These are phyloP conservation scores for Perccottus glenii DNA, from an alignment of 2,113 vertebrate genomes.

Conservation along the genomic window DNA sequence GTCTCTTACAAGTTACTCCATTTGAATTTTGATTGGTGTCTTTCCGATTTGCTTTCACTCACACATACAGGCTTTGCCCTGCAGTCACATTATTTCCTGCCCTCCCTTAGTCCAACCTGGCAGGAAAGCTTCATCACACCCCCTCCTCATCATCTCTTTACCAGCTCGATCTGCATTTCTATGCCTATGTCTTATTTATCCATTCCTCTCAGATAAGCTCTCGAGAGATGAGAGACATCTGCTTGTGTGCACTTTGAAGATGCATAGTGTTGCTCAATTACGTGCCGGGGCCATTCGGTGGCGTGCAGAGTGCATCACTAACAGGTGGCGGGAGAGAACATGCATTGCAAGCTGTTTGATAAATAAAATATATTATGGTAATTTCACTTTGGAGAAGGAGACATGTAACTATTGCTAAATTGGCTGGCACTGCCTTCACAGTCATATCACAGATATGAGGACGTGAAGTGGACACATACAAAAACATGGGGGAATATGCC, in stretches of 20 bases:
- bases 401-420: slow-evolving; percentile 62
- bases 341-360: slow-evolving; percentile 68
- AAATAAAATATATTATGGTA: slow-evolving; percentile 81
- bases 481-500: slow-evolving; percentile 26
- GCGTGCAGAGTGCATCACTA: slow-evolving; percentile 70
- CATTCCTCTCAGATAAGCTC: slow-evolving; percentile 77
- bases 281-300: slow-evolving; percentile 71
- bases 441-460: slow-evolving; percentile 19
- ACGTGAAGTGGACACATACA: slow-evolving; percentile 25
- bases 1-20: neutral
- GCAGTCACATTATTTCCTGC: slow-evolving; percentile 30
- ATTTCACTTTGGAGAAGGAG: slow-evolving; percentile 55
- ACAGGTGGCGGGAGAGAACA: slow-evolving; percentile 74
- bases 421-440: slow-evolving; percentile 37
- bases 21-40: neutral
- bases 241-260: slow-evolving; percentile 76
- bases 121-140: slow-evolving; percentile 36
- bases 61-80: neutral
- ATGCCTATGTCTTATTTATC: slow-evolving; percentile 78
- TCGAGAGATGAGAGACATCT: slow-evolving; percentile 78
- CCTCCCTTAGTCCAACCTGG: slow-evolving; percentile 30
- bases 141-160: slow-evolving; percentile 25
- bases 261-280: slow-evolving; percentile 72
- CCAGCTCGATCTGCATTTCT: slow-evolving; percentile 68
- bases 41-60: neutral